Evolutionary conservation across 2,888 invertebrate genomes (phyloP).

Genomic region (Melinaea menophilus): DNA sequence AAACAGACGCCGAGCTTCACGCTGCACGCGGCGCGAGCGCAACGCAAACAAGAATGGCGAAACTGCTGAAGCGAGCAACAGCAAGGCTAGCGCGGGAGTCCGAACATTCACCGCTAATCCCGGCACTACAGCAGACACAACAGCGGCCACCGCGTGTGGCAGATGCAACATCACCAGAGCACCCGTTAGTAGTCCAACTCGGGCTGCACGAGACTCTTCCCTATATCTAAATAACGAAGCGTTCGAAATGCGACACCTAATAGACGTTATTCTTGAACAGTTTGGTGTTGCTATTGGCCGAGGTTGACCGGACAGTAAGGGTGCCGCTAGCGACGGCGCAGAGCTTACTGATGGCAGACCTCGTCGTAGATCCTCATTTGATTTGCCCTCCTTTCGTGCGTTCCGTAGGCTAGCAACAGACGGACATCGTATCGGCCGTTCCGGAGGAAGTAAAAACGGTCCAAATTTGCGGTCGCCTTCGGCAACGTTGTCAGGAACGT

Average conservation of each 20-base stretch:
- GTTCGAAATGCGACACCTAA: slow-evolving; percentile 89
- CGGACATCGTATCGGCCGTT: slow-evolving; percentile 65
- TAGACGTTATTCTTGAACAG: slow-evolving; percentile 83
- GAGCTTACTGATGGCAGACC: slow-evolving; percentile 73
- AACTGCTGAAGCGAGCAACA: slow-evolving; percentile 80
- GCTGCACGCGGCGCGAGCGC: slow-evolving; percentile 81
- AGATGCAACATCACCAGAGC: slow-evolving; percentile 86
- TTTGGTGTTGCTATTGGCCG: slow-evolving; percentile 69
- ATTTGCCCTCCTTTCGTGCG: slow-evolving; percentile 64
- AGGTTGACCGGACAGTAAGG: slow-evolving; percentile 51
- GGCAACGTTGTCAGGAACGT: slow-evolving; percentile 51
- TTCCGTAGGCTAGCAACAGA: slow-evolving; percentile 68
- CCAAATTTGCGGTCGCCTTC: slow-evolving; percentile 63
- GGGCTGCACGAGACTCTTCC: slow-evolving; percentile 93
- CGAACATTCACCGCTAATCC: slow-evolving; percentile 67
- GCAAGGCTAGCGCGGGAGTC: slow-evolving; percentile 73
- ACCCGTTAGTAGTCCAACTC: slow-evolving; percentile 82
- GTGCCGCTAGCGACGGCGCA: slow-evolving; percentile 71
- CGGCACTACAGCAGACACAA: slow-evolving; percentile 71
- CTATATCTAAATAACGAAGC: slow-evolving; percentile 90
- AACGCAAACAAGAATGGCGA: slow-evolving; percentile 88
- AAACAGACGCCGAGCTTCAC: slow-evolving; percentile 64
- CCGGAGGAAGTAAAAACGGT: slow-evolving; percentile 68
- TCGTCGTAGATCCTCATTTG: slow-evolving; percentile 59
- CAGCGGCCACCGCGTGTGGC: slow-evolving; percentile 75